Base-by-base conservation (phyloP, 2,113 vertebrate species). In the Prietella phreatophila region DNA sequence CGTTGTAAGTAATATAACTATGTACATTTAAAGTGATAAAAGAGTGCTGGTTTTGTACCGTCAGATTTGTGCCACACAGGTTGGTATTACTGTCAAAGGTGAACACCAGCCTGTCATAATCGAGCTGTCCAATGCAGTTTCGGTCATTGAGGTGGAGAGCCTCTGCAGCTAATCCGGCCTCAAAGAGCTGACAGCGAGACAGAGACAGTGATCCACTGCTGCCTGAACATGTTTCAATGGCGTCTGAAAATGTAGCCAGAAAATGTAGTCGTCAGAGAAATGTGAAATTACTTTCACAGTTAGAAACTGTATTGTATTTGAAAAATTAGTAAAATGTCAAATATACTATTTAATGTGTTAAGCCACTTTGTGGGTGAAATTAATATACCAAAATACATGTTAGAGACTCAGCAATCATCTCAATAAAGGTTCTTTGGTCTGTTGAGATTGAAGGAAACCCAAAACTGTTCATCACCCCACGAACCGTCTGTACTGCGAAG, bases 101-200 rank as follows among this genome's bases (percentile, higher is more conserved):
- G 47, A 85, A 85, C 36, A 73, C 83, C 65, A 85, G 67, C 14
- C 92, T 89, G 17, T 92, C 93, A 5, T 90, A 15, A 8, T 82
- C 22, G 2, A 94, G 20, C 2, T 78, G 87, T 3, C 92, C 92
- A 0, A 15, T 91, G 80, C 94, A 95, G 15, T 33, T 90, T 0
- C 88, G 22, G 3, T 95, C 93, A 3, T 8, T 86, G n/a, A 95
- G 92, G 50, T 94, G 94, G 6, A 95, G 90, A 9, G 69, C 33
- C 1, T 53, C 36, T 0, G 90, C 27, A 53, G 87, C 76, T 63
- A 93, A 94, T 8, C 94, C 94, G 4, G 89, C 94, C 20, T 93
- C 91, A 90, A 95, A 94, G 61, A 95, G 89, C 85, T 93, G 92
- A 58, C 94, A 95, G 19, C 93, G 93, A 25, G 94, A 94, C 60